These are phyloP conservation scores for Seira ritae DNA, from an alignment of 2,888 invertebrate species.

Conservation along the genomic window DNA sequence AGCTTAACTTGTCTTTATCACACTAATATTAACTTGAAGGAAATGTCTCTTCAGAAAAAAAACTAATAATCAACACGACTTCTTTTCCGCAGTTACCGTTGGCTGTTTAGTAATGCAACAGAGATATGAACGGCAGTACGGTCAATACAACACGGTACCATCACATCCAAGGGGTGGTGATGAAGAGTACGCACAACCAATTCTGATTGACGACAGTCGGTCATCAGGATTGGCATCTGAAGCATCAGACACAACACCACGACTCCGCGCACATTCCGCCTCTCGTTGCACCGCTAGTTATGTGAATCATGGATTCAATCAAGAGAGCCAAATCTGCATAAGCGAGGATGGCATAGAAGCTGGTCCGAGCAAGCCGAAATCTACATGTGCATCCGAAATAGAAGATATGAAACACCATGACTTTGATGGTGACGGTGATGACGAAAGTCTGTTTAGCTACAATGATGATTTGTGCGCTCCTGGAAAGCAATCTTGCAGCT, in stretches of 20 bases:
- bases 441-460: constrained; percentile 75
- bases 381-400: constrained; percentile 66
- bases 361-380: constrained; percentile 49
- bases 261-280: constrained; percentile 31
- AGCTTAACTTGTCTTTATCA: constrained; percentile 74
- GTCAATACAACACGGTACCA: constrained; percentile 78
- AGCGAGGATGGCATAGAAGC: constrained; percentile 50
- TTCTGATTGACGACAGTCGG: constrained; percentile 55
- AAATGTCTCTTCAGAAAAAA: background rate
- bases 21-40: background rate
- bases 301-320: constrained; percentile 49
- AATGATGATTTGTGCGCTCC: constrained; percentile 71
- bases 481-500: constrained; percentile 69
- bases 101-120: constrained; percentile 90
- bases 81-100: constrained; percentile 81
- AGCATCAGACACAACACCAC: constrained; percentile 27
- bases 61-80: background rate
- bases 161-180: constrained; percentile 75
- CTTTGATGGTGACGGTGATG: constrained; percentile 76
- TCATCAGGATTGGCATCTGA: constrained; percentile 40
- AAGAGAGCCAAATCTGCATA: constrained; percentile 55
- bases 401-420: constrained; percentile 67
- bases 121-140: constrained; percentile 84
- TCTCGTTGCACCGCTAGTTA: constrained; percentile 38
- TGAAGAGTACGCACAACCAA: constrained; percentile 78